Evolutionary conservation across 2,888 invertebrate species (phyloP).

Genomic region (Hirtodrosophila duncani): DNA sequence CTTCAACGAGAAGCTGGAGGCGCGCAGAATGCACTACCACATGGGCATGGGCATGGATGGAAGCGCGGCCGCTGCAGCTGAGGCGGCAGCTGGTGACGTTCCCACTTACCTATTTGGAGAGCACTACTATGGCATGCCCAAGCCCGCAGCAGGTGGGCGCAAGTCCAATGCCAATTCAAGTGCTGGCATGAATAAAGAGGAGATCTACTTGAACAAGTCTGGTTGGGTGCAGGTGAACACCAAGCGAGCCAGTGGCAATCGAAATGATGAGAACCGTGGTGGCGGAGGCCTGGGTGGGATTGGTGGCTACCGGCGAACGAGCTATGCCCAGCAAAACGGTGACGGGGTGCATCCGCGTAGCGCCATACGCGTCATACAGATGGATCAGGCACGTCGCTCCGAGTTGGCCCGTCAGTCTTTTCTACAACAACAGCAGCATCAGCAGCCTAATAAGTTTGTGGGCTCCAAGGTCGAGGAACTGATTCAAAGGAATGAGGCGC

Average conservation of each 20-base stretch:
- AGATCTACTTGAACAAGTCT: conserved; percentile 78
- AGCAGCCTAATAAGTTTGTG: too few species aligned
- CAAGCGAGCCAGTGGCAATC: conserved; percentile 72
- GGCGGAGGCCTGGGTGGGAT: too few species aligned
- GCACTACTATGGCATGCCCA: conserved; percentile 50
- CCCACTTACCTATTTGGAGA: conserved; percentile 78
- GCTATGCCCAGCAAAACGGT: conserved; percentile 69
- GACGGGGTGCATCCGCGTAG: conserved; percentile 28
- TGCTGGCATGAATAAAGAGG: conserved; percentile 64
- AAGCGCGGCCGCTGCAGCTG: conserved; percentile 10
- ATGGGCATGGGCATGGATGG: conserved; percentile 46
- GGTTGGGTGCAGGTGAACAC: conserved; percentile 80
- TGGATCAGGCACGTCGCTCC: conserved; percentile 61
- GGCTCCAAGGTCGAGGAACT: conserved; percentile 78
- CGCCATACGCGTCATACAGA: conserved; percentile 66
- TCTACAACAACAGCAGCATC: conserved; percentile 57
- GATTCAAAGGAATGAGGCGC: conserved; percentile 77
- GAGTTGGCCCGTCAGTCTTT: conserved; percentile 47
- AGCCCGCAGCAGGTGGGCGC: conserved; percentile 24
- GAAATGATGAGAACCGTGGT: conserved; percentile 70
- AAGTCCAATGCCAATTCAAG: conserved; percentile 47
- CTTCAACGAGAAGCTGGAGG: conserved; percentile 77
- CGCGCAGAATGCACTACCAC: conserved; percentile 78
- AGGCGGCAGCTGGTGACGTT: conserved; percentile 40
- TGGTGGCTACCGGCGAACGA: conserved; percentile 52